Base-by-base conservation (phyloP, 2,888 invertebrate species). In the Drosophila setosimentum region DNA sequence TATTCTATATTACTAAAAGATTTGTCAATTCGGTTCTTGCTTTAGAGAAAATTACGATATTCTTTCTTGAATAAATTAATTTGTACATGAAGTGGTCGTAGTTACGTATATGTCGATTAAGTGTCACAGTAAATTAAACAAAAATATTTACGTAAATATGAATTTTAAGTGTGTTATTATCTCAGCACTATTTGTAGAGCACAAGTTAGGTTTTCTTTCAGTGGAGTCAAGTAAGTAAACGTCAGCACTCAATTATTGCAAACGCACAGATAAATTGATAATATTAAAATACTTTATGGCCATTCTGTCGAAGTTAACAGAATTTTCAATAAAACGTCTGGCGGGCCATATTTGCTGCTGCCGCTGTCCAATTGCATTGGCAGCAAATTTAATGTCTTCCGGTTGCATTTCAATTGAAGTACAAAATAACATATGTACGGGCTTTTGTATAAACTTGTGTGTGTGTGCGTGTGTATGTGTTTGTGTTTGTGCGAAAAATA, bases 311-410 rank as follows among this genome's bases (percentile, higher is more conserved):
- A 72, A 59, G 58, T 65, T 18, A 42, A 61, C 63, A 18, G 37
- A 59, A 75, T 55, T 60, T 60, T 16, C 35, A n/a, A 61, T 70
- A 71, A 50, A 68, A 48, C 60, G 48, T 75, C 70, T 35, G 65
- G 37, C 60, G 42, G 48, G 76, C 45, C 71, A 58, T 51, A 45
- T 67, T 73, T 73, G 11, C 4, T n/a, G 57, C 53, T 35, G 33
- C 32, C 33, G 32, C 24, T 40, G 59, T 54, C 53, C 62, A 60
- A 32, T 60, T 59, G 77, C 73, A 64, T 21, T 37, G 42, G 27
- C 59, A 73, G 73, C 33, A 53, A 48, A 49, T 77, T 77, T 73
- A 35, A 77, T 76, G 73, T 40, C 68, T 73, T 77, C 70, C 78
- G 65, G 60, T 77, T 69, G 76, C 74, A 73, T 69, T 77, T 73